These are phyloP conservation scores for Brachionus sp. DNA, from an alignment of 1,140 invertebrate species.

Conservation along the genomic window DNA sequence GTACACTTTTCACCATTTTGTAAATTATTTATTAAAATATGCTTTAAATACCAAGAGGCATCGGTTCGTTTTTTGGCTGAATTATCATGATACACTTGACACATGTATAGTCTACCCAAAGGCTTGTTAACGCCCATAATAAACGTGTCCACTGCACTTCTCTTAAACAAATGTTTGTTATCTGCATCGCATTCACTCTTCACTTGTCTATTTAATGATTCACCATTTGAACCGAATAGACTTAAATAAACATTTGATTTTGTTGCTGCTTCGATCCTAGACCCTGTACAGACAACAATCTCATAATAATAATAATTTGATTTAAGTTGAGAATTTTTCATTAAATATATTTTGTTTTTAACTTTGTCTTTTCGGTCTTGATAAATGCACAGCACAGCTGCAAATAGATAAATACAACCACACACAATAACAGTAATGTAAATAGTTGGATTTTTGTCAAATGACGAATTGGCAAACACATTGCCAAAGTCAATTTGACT, in stretches of 20 bases:
- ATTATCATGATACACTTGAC: conserved; percentile 57
- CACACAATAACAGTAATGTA: conserved; percentile 63
- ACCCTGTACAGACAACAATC: conserved; percentile 62
- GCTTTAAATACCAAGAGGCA: conserved; percentile 60
- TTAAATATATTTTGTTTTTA: conserved; percentile 50
- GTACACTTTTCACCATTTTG: conserved; percentile 63
- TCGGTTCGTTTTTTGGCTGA: conserved; percentile 58
- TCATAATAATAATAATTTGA: conserved; percentile 65
- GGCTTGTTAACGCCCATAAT: conserved; percentile 61
- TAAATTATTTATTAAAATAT: conserved; percentile 62
- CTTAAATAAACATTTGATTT: conserved; percentile 60
- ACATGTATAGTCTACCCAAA: background rate
- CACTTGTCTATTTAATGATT: background rate
- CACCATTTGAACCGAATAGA: background rate
- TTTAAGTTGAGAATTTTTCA: conserved; percentile 59
- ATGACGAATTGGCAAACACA: conserved; percentile 60
- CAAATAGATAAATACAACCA: conserved; percentile 57
- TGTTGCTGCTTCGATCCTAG: conserved; percentile 60
- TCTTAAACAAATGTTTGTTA: conserved; percentile 57
- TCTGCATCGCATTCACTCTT: background rate
- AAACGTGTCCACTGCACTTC: conserved; percentile 61
- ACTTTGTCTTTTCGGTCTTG: conserved; percentile 61
- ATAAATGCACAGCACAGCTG: conserved; percentile 59
- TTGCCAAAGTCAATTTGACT: conserved; percentile 59
- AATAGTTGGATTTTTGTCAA: conserved; percentile 63